phyloP scores from a whole-genome alignment of 1,140 invertebrate species.

The Lepidurus packardi region DNA sequence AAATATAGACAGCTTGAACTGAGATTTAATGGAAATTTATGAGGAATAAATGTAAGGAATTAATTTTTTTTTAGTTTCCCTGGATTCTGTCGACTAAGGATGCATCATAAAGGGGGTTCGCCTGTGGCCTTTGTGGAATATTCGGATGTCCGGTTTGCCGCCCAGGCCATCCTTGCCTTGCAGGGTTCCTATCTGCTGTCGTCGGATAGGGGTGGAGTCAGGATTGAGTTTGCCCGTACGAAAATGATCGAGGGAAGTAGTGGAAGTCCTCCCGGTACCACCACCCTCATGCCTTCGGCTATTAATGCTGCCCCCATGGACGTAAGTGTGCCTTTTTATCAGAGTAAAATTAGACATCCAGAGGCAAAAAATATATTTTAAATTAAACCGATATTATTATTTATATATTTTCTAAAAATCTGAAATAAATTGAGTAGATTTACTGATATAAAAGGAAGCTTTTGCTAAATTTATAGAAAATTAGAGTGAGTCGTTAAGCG shows the following conservation, averaged over 20 bases:
- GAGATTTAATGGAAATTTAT: neutral
- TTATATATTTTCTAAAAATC: too few relatives aligned
- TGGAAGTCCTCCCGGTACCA: constrained; percentile 39
- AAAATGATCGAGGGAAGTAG: constrained; percentile 82
- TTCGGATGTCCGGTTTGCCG: constrained; percentile 80
- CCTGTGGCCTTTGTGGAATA: constrained; percentile 96
- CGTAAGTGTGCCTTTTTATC: neutral
- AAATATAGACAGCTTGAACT: too few relatives aligned
- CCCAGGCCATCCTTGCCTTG: constrained; percentile 80
- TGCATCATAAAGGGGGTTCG: constrained; percentile 88
- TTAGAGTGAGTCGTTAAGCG: too few relatives aligned
- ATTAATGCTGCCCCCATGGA: constrained; percentile 21
- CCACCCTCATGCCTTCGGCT: constrained; percentile 5
- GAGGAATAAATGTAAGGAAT: neutral
- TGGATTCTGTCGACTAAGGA: constrained; percentile 92
- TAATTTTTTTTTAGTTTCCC: constrained; percentile 65
- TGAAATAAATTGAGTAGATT: too few relatives aligned
- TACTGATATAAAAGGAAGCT: too few relatives aligned
- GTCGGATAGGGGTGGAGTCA: constrained; percentile 89
- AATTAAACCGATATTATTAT: too few relatives aligned
- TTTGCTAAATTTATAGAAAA: too few relatives aligned
- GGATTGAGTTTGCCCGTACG: constrained; percentile 96
- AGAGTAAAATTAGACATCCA: too few relatives aligned
- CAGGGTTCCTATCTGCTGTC: constrained; percentile 91
- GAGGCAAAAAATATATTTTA: too few relatives aligned